These are phyloP conservation scores for Leptogaster cylindrica DNA, from an alignment of 2,888 invertebrate genomes.

Conservation along the genomic window DNA sequence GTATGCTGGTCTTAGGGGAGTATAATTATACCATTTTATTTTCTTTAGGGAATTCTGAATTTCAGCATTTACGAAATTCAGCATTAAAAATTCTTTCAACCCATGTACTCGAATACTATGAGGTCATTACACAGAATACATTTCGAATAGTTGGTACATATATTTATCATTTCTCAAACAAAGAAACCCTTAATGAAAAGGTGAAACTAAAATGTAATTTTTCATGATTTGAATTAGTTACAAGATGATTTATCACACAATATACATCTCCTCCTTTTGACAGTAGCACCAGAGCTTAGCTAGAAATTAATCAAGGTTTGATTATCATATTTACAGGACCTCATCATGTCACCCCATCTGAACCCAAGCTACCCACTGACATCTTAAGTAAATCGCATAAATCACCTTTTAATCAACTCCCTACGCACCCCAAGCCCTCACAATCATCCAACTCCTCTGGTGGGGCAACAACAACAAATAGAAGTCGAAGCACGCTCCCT, in stretches of 20 bases:
- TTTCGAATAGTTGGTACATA: no score
- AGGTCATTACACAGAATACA: no score
- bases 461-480: no score
- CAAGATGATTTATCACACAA: conserved; percentile 6
- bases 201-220: conserved; percentile 4
- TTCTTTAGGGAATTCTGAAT: no score
- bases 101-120: no score
- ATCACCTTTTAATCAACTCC: conserved; percentile 35
- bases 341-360: conserved; percentile 25
- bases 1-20: no score
- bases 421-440: background rate
- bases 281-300: conserved; percentile 7
- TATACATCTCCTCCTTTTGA: background rate
- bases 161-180: no score
- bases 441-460: conserved; percentile 2
- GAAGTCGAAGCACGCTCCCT: background rate
- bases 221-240: conserved; percentile 2
- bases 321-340: conserved; percentile 33
- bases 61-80: no score
- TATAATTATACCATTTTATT: no score
- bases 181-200: no score
- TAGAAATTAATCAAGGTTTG: conserved; percentile 27
- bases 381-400: conserved; percentile 37
- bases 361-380: conserved; percentile 31
- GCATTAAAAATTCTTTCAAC: no score